phyloP scores from a whole-genome alignment of 2,888 invertebrate genomes.

The Lampropteryx suffumata region DNA sequence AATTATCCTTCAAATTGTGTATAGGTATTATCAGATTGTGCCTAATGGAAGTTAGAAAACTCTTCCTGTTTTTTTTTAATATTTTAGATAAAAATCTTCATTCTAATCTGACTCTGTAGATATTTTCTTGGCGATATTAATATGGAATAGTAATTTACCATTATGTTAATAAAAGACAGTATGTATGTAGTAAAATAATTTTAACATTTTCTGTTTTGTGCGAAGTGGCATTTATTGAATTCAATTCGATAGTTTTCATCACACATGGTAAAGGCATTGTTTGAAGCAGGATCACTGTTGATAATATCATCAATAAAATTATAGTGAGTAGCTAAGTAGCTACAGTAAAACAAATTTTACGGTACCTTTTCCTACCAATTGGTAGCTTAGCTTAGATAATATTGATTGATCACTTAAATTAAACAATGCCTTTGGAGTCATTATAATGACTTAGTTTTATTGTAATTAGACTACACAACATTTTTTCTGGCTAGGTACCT shows the following conservation, averaged over 20 bases:
- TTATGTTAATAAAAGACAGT: slow-evolving; percentile 36
- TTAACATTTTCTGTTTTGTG: slow-evolving; percentile 26
- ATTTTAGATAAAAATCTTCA: neutral
- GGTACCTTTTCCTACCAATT: no score
- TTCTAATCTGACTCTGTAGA: slow-evolving; percentile 8
- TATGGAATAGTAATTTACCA: slow-evolving; percentile 10
- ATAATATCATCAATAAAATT: no score
- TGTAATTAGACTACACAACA: slow-evolving; percentile 8
- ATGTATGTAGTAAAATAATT: slow-evolving; percentile 26
- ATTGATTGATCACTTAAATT: neutral
- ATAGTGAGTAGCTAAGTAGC: no score
- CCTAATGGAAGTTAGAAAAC: slow-evolving; percentile 1
- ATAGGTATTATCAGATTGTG: no score
- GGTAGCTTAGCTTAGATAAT: neutral
- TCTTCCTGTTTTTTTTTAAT: slow-evolving; percentile 1
- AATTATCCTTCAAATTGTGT: no score
- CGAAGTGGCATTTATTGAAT: slow-evolving; percentile 42
- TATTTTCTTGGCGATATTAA: slow-evolving; percentile 5
- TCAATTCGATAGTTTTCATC: slow-evolving; percentile 33
- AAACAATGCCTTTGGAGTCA: slow-evolving; percentile 3
- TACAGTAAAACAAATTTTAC: no score
- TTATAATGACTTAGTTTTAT: slow-evolving; percentile 2
- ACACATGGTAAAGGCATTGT: slow-evolving; percentile 4
- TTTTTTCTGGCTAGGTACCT: neutral
- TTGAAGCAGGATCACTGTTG: neutral